These are phyloP conservation scores for Zaprionus lineosus DNA, from an alignment of 2,888 invertebrate species.

Conservation along the genomic window DNA sequence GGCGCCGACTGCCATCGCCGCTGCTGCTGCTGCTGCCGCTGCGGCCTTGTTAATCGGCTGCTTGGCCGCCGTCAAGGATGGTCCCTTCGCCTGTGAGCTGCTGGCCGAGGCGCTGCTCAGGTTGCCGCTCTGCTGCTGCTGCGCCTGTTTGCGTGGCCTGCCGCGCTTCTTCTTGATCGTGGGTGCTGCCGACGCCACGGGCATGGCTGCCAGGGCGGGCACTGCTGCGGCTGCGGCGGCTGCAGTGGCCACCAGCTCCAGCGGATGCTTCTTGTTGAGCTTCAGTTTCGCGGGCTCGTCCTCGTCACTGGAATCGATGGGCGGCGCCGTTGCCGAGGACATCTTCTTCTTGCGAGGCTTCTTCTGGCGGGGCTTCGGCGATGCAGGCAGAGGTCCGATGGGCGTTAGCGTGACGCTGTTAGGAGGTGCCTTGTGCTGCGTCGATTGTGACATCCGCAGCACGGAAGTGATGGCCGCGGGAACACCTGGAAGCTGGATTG, in stretches of 20 bases:
- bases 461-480: constrained; percentile 77
- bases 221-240: constrained; percentile 7
- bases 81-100: constrained; percentile 77
- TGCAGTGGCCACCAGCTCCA: constrained; percentile 28
- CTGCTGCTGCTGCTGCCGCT: constrained; percentile 4
- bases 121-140: constrained; percentile 59
- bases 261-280: constrained; percentile 46
- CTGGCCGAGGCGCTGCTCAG: constrained; percentile 74
- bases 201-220: constrained; percentile 35
- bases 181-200: constrained; percentile 40
- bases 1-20: constrained; percentile 47
- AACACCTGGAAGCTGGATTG: constrained; percentile 76
- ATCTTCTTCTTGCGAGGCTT: constrained; percentile 74
- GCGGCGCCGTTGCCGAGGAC: constrained; percentile 45
- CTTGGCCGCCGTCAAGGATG: constrained; percentile 79
- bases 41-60: constrained; percentile 68
- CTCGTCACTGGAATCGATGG: constrained; percentile 78
- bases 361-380: constrained; percentile 70
- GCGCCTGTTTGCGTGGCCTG: constrained; percentile 82
- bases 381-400: constrained; percentile 66
- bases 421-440: constrained; percentile 47
- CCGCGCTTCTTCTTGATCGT: constrained; percentile 82
- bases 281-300: no score
- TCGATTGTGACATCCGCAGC: constrained; percentile 37
- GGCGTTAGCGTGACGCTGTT: constrained; percentile 76